Base-by-base conservation (phyloP, 1,140 invertebrate genomes). In the Drosophila ananassae region DNA sequence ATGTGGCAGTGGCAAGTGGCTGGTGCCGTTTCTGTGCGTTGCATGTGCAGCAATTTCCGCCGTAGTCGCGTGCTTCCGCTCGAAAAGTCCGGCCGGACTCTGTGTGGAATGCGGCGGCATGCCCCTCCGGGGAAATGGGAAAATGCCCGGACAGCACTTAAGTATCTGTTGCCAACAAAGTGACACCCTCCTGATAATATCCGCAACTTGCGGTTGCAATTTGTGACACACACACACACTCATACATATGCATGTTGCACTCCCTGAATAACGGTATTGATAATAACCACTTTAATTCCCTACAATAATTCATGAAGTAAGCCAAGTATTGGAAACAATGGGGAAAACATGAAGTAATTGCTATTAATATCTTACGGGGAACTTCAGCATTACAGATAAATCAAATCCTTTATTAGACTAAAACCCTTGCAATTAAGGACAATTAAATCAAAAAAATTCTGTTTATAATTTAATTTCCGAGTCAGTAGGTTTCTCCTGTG, bases 21-120 rank as follows among this genome's bases (percentile, higher is more conserved):
- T 74, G 81, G 75, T 87, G 25, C 25, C 25, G 5, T 5, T 28
- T 6, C 25, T 6, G 25, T 28, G 79, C 79, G 71, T 76, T 89
- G 72, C 79, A 89, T 87, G 82, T 85, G 83, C 83, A 50, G 63
- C 79, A 89, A 87, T 87, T 87, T 87, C 82, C 82, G 82, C 59
- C 52, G 60, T 61, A 87, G 78, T 87, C 67, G 82, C 82, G 83
- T 89, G 82, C 67, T 87, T 87, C 82, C 82, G 83, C 54, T 82
- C 56, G 61, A 66, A 44, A 74, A 67, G 56, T 32, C 57, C 58
- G 41, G 53, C 63, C 66, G 75, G 41, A 9, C 41, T 44, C 22
- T 10, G 44, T 22, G 8, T 22, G 44, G 44, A 17, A 21, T 13
- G 56, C 46, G 48, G 22, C 56, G 66, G 69, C 53, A 61, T 56